These are phyloP conservation scores for Chloroceryle aenea DNA, from an alignment of 2,113 vertebrate species.

Conservation along the genomic window DNA sequence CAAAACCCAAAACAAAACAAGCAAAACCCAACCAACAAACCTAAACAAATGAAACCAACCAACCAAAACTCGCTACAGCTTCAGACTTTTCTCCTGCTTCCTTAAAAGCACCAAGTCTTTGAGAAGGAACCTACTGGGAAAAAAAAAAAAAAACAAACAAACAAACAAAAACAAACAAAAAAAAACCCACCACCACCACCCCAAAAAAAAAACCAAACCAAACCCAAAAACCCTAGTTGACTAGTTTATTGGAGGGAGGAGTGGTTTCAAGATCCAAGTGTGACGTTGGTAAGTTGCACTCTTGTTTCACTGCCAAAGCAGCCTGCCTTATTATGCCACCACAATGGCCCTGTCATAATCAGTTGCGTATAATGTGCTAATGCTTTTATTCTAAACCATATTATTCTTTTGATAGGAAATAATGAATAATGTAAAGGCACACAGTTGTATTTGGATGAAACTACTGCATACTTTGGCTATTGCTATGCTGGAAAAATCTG, in stretches of 20 bases:
- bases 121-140: not conserved
- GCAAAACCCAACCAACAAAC: too few species aligned
- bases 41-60: too few species aligned
- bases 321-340: slow-evolving; percentile 17
- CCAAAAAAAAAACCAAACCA: not conserved
- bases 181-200: too few species aligned
- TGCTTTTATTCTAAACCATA: slow-evolving; percentile 43
- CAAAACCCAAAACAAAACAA: not conserved
- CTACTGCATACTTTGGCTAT: not conserved
- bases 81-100: not conserved
- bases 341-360: slow-evolving; percentile 48
- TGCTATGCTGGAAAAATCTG: not conserved
- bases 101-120: not conserved
- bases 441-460: slow-evolving; percentile 13
- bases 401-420: slow-evolving; percentile 43
- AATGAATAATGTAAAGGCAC: slow-evolving; percentile 48
- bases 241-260: not conserved
- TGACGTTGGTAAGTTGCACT: not conserved
- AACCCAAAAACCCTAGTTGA: not conserved
- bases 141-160: not conserved
- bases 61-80: not conserved
- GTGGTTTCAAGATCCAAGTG: not conserved
- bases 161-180: not conserved
- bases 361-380: slow-evolving; percentile 38
- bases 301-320: slow-evolving; percentile 27